Conservation (phyloP, 1,140 invertebrate genomes). For the Drosophila insularis region DNA sequence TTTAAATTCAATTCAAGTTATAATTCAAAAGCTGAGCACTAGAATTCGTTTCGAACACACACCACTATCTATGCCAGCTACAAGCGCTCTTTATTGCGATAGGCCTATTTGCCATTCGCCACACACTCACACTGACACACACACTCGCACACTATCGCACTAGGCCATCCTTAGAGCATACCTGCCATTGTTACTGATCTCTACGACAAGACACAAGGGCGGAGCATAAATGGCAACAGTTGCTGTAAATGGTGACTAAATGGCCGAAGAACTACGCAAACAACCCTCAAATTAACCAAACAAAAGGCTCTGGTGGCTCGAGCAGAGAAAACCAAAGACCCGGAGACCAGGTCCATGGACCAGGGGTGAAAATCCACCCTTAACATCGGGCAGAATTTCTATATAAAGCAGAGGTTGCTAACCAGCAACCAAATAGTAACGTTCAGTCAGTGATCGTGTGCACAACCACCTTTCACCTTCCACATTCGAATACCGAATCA, state of each 20-base stretch:
- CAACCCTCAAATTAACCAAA: conserved; percentile 72
- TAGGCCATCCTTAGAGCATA: conserved; percentile 13
- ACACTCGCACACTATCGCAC: background rate
- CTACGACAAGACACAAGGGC: conserved; percentile 54
- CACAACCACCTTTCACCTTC: conserved; percentile 16
- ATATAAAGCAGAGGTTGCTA: conserved; percentile 48
- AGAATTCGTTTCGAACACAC: conserved; percentile 40
- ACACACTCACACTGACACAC: background rate
- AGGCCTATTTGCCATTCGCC: background rate
- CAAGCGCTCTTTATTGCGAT: background rate
- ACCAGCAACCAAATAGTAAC: conserved; percentile 65
- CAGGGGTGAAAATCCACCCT: conserved; percentile 46
- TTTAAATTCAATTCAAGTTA: conserved; percentile 49
- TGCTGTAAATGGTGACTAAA: conserved; percentile 77
- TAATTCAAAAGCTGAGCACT: conserved; percentile 38
- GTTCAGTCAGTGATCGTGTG: conserved; percentile 69
- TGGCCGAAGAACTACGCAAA: conserved; percentile 51
- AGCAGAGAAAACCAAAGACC: background rate
- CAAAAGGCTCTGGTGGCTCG: conserved; percentile 19
- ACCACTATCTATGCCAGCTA: background rate
- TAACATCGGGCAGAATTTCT: conserved; percentile 36
- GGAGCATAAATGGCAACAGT: conserved; percentile 79
- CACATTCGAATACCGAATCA: background rate
- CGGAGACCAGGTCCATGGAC: conserved; percentile 31
- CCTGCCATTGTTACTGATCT: conserved; percentile 67